Evolutionary conservation across 1,140 invertebrate species (phyloP), one percentile per base, ranked within the genome.

Genomic region (Amyelois transitella): DNA sequence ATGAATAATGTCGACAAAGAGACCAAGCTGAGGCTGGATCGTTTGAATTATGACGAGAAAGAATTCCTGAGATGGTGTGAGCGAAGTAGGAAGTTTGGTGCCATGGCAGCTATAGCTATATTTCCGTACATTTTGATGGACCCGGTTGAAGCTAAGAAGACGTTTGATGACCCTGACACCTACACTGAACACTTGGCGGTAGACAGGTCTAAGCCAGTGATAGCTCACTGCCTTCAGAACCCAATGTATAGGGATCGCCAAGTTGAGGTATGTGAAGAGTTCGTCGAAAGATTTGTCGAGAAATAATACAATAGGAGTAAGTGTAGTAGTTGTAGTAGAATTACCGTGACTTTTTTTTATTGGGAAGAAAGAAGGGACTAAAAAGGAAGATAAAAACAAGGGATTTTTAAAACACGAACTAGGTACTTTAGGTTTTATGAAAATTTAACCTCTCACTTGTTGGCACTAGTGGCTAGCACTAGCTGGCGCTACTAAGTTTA

Each of bases 121-220:
- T 68, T 68, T 12, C 81, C 83, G 0, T 84, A 63, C 50, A 45
- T 69, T 2, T 56, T 86, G 24, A 73, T 84, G 79, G 75, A 76
- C 1, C 73, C 79, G 1, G 38, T 25, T 8, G 24, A 21, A 0
- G 81, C 81, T 5, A 60, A 75, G 57, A 53, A 51, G 20, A 66
- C 53, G 0, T 86, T 77, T 20, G 78, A 86, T 12, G 64, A 86
- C 51, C 77, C 79, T 1, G 64, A 68, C 0, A 86, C 76, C 1
- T 82, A 66, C 17, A 45, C 58, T 6, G 62, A 70, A 10, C 52
- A 64, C 19, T 25, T 64, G 5, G 49, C 68, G 14, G 74, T 71
- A 24, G 77, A 84, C 44, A 65, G 81, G 8, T 61, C 76, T 20
- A 64, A 48, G 45, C 83, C 83, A 1, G 79, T 86, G 18, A 12